Evolutionary conservation across 2,888 invertebrate genomes (phyloP).

Genomic region (Andrena camellia): DNA sequence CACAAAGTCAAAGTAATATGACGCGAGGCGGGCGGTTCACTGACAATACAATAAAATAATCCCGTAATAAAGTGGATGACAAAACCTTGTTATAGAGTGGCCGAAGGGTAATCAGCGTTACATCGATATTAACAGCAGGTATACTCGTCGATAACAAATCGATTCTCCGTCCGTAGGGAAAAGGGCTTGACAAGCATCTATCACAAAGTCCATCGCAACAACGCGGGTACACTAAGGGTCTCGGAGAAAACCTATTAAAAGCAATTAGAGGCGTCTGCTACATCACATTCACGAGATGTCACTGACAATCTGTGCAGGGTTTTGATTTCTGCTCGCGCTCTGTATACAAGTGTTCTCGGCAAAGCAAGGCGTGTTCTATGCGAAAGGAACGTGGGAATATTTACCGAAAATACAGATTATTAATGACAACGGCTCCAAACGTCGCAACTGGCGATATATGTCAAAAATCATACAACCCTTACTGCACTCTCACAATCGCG

Average conservation of each 20-base stretch:
- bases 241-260: conserved; percentile 66
- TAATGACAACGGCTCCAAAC: conserved; percentile 68
- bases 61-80: conserved; percentile 45
- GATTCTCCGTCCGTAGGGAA: conserved; percentile 29
- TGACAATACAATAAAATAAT: conserved; percentile 47
- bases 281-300: conserved; percentile 76
- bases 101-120: conserved; percentile 41
- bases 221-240: conserved; percentile 47
- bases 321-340: conserved; percentile 30
- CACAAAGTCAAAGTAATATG: conserved; percentile 17
- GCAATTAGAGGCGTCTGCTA: conserved; percentile 80
- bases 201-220: conserved; percentile 42
- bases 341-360: conserved; percentile 14
- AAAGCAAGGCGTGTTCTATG: conserved; percentile 1
- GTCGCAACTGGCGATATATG: conserved; percentile 72
- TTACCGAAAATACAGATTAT: conserved; percentile 72
- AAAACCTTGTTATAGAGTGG: conserved; percentile 42
- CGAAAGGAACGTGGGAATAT: conserved; percentile 36
- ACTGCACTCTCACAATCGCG: conserved; percentile 72
- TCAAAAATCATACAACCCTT: conserved; percentile 72
- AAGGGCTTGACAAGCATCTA: conserved; percentile 37
- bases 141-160: conserved; percentile 31
- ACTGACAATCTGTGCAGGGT: conserved; percentile 70
- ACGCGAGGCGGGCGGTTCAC: conserved; percentile 9
- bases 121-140: conserved; percentile 52